Evolutionary conservation across 1,140 invertebrate species (phyloP).

Genomic region (Stenopsyche tienmushanensis): DNA sequence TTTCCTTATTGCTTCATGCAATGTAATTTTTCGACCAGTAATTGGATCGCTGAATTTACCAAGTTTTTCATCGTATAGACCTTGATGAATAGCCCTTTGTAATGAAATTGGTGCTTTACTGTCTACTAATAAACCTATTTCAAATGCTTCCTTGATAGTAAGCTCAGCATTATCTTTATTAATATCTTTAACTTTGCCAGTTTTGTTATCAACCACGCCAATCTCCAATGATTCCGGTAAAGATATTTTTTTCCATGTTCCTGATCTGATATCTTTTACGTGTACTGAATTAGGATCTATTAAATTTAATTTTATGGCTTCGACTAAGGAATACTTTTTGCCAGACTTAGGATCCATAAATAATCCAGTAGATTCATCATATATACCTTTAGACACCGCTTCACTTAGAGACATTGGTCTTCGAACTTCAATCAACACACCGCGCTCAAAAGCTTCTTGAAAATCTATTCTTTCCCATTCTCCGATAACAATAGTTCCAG

Average conservation of each 20-base stretch:
- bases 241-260: conserved; percentile 72
- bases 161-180: conserved; percentile 66
- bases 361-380: conserved; percentile 69
- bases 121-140: conserved; percentile 77
- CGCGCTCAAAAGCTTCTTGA: conserved; percentile 81
- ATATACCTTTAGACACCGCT: conserved; percentile 79
- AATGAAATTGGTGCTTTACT: conserved; percentile 80
- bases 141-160: conserved; percentile 76
- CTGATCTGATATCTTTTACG: conserved; percentile 77
- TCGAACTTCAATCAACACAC: conserved; percentile 77
- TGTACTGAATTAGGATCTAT: conserved; percentile 82
- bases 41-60: conserved; percentile 82
- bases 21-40: conserved; percentile 72
- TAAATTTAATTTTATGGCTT: conserved; percentile 73
- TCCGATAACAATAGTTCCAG: conserved; percentile 66
- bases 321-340: conserved; percentile 69
- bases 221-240: conserved; percentile 73
- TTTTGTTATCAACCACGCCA: conserved; percentile 72
- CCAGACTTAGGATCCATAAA: conserved; percentile 81
- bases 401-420: conserved; percentile 81
- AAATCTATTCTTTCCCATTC: conserved; percentile 73
- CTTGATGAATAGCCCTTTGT: conserved; percentile 83
- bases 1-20: conserved; percentile 81
- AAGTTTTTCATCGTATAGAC: conserved; percentile 75
- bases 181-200: conserved; percentile 70